Percentiles rank a stretch among this genome's conserved stretches.
phyloP scores from a whole-genome alignment of 2,888 invertebrate species.

The Baccha elongata region DNA sequence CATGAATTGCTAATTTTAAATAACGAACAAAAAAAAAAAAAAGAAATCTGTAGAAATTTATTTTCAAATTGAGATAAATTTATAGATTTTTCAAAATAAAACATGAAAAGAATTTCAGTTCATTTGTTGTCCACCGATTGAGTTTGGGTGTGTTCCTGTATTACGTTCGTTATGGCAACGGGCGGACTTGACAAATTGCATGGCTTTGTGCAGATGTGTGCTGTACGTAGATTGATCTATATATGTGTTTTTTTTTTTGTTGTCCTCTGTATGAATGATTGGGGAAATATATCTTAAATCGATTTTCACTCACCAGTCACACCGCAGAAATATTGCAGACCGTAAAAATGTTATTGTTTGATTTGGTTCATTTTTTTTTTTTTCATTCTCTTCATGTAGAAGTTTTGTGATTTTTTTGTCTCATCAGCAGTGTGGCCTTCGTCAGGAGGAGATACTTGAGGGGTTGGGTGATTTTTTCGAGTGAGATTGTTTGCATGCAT shows the following conservation, averaged over 20 bases:
- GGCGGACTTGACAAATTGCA: slow-evolving; percentile 67
- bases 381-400: neutral
- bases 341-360: slow-evolving; percentile 38
- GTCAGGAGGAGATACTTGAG: slow-evolving; percentile 15
- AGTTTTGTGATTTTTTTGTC: slow-evolving; percentile 17
- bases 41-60: slow-evolving; percentile 19
- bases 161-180: neutral
- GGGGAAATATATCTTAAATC: slow-evolving; percentile 36
- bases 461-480: slow-evolving; percentile 18
- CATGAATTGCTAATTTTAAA: slow-evolving; percentile 34
- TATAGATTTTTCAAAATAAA: slow-evolving; percentile 31
- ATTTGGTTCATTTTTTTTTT: slow-evolving; percentile 2
- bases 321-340: slow-evolving; percentile 52
- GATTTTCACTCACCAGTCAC: slow-evolving; percentile 45
- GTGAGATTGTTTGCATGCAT: slow-evolving; percentile 52
- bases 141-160: slow-evolving; percentile 57
- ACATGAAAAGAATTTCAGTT: slow-evolving; percentile 50
- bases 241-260: neutral
- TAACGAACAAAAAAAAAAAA: slow-evolving; percentile 18
- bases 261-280: slow-evolving; percentile 20
- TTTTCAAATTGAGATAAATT: slow-evolving; percentile 51
- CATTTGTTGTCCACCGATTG: slow-evolving; percentile 32
- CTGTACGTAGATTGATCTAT: slow-evolving; percentile 38
- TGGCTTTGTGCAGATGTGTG: slow-evolving; percentile 24
- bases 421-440: slow-evolving; percentile 37